Base-by-base conservation (phyloP, 2,888 invertebrate genomes). In the Hesperia comma region DNA sequence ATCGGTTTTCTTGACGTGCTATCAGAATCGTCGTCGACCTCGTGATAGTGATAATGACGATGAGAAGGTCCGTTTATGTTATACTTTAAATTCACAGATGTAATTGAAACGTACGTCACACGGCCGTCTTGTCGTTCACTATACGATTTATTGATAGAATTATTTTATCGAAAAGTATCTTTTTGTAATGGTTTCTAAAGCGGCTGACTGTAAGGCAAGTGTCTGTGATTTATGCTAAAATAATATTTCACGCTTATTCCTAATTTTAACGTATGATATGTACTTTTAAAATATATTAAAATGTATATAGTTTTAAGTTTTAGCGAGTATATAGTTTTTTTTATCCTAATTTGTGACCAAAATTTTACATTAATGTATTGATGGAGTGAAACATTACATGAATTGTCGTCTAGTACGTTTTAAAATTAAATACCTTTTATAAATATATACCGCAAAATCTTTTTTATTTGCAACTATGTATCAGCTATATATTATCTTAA, bases 211-310 rank as follows among this genome's bases (percentile, higher is more conserved):
- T 82, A 84, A 84, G 83, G 83, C 85, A 88, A 87, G 86, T 86
- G 90, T 90, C 92, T 92, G 92, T 92, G 92, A 92, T 92, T 90
- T 91, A 91, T 87, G 85, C 89, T 91, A 87, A 86, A 83, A 82
- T 80, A 87, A 81, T 82, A 79, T 85, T 87, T 86, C 88, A 84
- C 87, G 90, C 91, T 90, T 91, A 90, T 87, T 88, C 83, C 82
- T 90, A 86, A 84, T 86, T 86, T 67, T 86, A 82, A 80, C 76
- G 76, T 83, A 83, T 26, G 14, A 26, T 51, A 51, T 83, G 77
- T 79, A 86, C 79, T 84, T 75, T 76, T 70, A 72, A 83, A 81
- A 79, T 79, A 84, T 84, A 82, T 79, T 76, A 74, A 79, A 83
- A 74, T 88, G 88, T 90, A 88, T 83, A 85, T 91, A 90, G 83